Percentiles rank a stretch among this genome's conserved stretches.
phyloP scores from a whole-genome alignment of 2,113 vertebrate species.

The Dipodomys stephensi region DNA sequence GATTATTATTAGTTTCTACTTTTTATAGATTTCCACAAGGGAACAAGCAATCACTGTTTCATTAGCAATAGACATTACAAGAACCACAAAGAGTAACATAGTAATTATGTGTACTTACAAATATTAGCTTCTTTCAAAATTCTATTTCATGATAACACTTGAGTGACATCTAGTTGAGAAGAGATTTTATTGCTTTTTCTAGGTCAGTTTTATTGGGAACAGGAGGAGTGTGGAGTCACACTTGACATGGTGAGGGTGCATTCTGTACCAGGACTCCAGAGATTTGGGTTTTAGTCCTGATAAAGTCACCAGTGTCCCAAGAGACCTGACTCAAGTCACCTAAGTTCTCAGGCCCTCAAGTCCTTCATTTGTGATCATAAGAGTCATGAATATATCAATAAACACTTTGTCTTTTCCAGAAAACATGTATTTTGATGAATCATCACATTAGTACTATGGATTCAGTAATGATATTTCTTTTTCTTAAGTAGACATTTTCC shows the following conservation, averaged over 20 bases:
- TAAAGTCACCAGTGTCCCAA: background rate
- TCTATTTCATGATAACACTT: conserved; percentile 15
- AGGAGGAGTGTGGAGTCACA: background rate
- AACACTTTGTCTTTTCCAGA: background rate
- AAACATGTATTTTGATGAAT: conserved; percentile 4
- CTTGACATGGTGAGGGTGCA: background rate
- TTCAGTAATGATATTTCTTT: background rate
- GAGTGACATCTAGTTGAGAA: background rate
- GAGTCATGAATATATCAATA: background rate
- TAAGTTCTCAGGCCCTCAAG: background rate
- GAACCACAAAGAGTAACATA: background rate
- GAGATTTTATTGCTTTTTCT: background rate
- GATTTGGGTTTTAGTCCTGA: background rate
- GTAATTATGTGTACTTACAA: background rate
- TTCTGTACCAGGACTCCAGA: background rate
- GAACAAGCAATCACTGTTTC: background rate
- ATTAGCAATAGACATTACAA: background rate
- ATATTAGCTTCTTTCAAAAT: conserved; percentile 9
- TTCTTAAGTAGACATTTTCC: background rate
- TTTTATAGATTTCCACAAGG: background rate
- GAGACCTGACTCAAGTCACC: background rate
- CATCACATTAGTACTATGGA: background rate
- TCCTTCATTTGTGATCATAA: background rate
- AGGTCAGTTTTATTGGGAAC: background rate
- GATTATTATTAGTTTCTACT: conserved; percentile 16